These are phyloP conservation scores for Buphagus erythrorhynchus DNA, from an alignment of 2,797 vertebrate species.

Conservation along the genomic window DNA sequence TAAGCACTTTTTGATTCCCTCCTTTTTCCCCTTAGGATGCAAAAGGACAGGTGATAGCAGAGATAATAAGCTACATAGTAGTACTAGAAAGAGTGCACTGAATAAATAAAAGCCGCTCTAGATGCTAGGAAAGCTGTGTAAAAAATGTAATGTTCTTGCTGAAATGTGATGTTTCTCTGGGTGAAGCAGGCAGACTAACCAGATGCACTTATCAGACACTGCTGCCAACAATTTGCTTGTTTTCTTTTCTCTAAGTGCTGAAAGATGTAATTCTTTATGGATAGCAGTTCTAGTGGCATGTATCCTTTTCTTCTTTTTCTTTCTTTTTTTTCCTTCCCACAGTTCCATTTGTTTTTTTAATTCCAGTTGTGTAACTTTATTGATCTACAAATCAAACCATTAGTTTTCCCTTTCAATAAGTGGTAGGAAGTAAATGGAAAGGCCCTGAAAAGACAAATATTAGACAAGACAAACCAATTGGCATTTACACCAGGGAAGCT, in stretches of 20 bases:
- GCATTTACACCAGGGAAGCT: not conserved
- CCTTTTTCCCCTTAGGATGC: not conserved
- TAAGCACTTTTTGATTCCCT: not conserved
- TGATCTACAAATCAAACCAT: not conserved
- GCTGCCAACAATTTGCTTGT: not conserved
- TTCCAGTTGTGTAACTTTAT: not conserved
- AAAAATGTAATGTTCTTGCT: not conserved
- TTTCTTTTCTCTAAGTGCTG: not conserved
- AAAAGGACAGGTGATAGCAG: not conserved
- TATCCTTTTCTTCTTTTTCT: not conserved
- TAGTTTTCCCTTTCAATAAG: not conserved
- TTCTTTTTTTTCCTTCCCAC: accelerated
- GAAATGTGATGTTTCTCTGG: not conserved
- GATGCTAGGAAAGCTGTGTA: not conserved
- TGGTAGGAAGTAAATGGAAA: not conserved
- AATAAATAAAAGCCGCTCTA: not conserved
- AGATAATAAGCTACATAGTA: not conserved
- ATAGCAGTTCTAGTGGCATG: not conserved
- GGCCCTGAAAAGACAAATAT: not conserved
- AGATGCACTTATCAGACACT: not conserved
- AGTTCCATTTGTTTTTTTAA: not conserved
- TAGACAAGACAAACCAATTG: not conserved
- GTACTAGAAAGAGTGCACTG: not conserved
- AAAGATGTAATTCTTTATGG: not conserved
- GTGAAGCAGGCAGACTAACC: not conserved